Percentiles rank a stretch among this genome's conserved stretches.
phyloP scores from a whole-genome alignment of 2,797 vertebrate species.

The Dermochelys coriacea region DNA sequence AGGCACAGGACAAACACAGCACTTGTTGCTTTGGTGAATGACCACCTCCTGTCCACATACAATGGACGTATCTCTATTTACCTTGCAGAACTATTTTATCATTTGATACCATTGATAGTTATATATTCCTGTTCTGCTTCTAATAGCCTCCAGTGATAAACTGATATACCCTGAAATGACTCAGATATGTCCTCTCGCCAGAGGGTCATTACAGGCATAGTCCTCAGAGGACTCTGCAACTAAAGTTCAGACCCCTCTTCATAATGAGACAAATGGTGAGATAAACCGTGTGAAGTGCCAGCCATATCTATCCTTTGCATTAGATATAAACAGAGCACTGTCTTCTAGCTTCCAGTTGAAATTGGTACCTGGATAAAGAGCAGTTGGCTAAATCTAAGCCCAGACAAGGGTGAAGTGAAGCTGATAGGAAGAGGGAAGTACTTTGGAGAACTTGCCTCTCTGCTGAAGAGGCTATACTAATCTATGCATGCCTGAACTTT shows the following conservation, averaged over 20 bases:
- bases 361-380: not conserved
- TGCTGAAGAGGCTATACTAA: not conserved
- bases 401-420: not conserved
- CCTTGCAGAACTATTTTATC: not conserved
- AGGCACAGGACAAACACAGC: not conserved
- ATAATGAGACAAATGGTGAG: not conserved
- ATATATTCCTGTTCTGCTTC: not conserved
- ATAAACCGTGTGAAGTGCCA: not conserved
- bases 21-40: not conserved
- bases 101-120: not conserved
- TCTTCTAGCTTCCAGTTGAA: not conserved
- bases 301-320: not conserved
- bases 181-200: not conserved
- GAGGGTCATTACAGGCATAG: not conserved
- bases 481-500: accelerated
- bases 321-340: not conserved
- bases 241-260: not conserved
- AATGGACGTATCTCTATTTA: not conserved
- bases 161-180: not conserved
- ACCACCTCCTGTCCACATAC: not conserved
- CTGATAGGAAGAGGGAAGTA: not conserved
- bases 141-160: not conserved
- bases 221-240: not conserved
- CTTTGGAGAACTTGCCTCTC: not conserved
- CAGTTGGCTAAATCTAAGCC: not conserved